A percentile compares a stretch with the other conserved stretches of the same genome.
Evolutionary conservation across 2,888 invertebrate genomes (phyloP).

Genomic region (Petrophora chlorosata): DNA sequence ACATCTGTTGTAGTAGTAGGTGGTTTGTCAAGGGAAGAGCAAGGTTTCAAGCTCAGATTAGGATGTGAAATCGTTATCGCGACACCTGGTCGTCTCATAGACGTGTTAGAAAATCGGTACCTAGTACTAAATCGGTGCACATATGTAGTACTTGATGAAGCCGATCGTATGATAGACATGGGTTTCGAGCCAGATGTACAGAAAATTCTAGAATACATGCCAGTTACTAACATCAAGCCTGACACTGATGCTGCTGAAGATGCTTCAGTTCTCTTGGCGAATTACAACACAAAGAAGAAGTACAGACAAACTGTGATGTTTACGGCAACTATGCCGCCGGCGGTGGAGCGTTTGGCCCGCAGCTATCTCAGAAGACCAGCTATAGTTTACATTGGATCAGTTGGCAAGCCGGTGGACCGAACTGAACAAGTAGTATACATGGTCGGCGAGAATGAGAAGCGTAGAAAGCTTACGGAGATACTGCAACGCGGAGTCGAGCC

Average conservation of each 20-base stretch:
- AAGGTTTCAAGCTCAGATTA: slow-evolving; percentile 97
- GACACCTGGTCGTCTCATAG: slow-evolving; percentile 99
- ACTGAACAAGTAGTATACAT: slow-evolving; percentile 99
- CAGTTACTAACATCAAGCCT: slow-evolving; percentile 98
- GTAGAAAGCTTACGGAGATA: slow-evolving; percentile 97
- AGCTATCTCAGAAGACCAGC: slow-evolving; percentile 97
- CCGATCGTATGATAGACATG: slow-evolving; percentile 99
- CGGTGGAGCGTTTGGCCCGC: slow-evolving; percentile 97
- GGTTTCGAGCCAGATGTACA: slow-evolving; percentile 99
- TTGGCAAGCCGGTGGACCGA: slow-evolving; percentile 98
- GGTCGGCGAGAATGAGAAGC: slow-evolving; percentile 97
- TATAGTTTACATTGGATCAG: slow-evolving; percentile 98
- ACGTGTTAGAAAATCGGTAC: slow-evolving; percentile 98
- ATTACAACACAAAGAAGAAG: slow-evolving; percentile 98
- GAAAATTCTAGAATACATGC: slow-evolving; percentile 98
- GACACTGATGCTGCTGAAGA: slow-evolving; percentile 99
- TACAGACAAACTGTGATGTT: slow-evolving; percentile 99
- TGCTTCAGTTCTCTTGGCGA: slow-evolving; percentile 93
- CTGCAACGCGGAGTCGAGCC: slow-evolving; percentile 95
- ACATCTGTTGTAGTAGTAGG: slow-evolving; percentile 99
- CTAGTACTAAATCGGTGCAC: slow-evolving; percentile 98
- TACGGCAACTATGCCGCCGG: slow-evolving; percentile 99
- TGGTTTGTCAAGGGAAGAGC: slow-evolving; percentile 98
- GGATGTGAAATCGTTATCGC: slow-evolving; percentile 99
- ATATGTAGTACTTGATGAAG: slow-evolving; percentile 97